These are phyloP conservation scores for Parauchenoglanis ngamensis DNA, from an alignment of 2,797 vertebrate genomes.

Conservation along the genomic window DNA sequence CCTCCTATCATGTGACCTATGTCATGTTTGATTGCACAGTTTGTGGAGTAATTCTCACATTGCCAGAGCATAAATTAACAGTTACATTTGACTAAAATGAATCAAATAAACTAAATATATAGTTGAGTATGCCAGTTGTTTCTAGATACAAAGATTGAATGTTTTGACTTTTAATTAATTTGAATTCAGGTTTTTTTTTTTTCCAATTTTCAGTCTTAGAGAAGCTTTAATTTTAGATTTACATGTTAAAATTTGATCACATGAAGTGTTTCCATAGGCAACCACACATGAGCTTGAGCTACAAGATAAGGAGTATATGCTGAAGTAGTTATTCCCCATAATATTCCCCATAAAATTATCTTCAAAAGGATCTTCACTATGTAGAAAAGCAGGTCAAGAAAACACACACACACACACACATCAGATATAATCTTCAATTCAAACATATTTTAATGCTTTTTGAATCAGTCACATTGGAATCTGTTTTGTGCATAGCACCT, in stretches of 20 bases:
- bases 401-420: background rate
- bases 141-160: background rate
- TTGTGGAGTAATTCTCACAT: background rate
- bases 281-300: background rate
- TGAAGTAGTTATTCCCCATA: background rate
- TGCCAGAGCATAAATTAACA: background rate
- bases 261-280: background rate
- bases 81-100: background rate
- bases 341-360: background rate
- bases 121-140: background rate
- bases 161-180: background rate
- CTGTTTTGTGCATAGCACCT: background rate
- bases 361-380: background rate
- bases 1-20: background rate
- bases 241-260: background rate
- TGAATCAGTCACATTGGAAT: background rate
- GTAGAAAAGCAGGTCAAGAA: background rate
- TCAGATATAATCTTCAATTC: background rate
- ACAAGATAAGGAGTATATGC: background rate
- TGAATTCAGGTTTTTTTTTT: background rate
- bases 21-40: background rate
- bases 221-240: background rate
- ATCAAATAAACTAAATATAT: background rate
- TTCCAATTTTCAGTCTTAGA: constrained; percentile 15
- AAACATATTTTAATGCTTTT: background rate